A percentile compares a stretch with the other conserved stretches of the same genome.
Evolutionary conservation across 2,113 vertebrate genomes (phyloP).

Genomic region (Dipodomys spectabilis): DNA sequence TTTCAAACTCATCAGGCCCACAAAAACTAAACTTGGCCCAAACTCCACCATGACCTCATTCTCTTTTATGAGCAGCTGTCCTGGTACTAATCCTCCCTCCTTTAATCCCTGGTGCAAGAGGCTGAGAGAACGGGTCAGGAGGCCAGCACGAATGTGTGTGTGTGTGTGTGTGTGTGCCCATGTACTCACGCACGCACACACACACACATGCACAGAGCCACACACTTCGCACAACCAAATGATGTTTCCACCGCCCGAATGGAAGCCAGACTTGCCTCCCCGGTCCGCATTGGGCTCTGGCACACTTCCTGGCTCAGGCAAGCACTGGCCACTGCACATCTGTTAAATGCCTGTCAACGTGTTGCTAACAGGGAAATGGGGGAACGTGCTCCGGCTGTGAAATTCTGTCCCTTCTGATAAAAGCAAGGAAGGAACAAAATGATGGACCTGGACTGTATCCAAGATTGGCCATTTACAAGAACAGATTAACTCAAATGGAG

Average conservation of each 20-base stretch:
- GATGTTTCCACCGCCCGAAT: not conserved
- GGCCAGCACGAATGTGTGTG: not conserved
- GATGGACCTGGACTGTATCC: not conserved
- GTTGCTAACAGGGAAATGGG: not conserved
- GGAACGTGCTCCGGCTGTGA: not conserved
- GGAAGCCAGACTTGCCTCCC: not conserved
- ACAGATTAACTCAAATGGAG: not conserved
- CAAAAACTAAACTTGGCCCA: slow-evolving; percentile 52
- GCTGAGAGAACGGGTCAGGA: slow-evolving; percentile 34
- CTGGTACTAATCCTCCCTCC: slow-evolving; percentile 62
- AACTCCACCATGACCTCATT: slow-evolving; percentile 68
- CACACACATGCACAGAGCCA: not conserved
- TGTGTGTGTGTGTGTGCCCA: too few relatives aligned
- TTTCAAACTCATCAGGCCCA: slow-evolving; percentile 30
- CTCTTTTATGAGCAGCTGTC: slow-evolving; percentile 75
- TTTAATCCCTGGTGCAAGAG: slow-evolving; percentile 56
- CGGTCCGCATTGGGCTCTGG: rapidly evolving
- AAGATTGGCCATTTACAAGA: not conserved
- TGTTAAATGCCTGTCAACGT: not conserved
- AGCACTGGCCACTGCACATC: not conserved
- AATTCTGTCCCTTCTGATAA: not conserved
- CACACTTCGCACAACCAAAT: rapidly evolving
- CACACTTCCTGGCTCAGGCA: not conserved
- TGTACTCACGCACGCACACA: too few relatives aligned
- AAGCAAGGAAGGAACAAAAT: not conserved